Evolutionary conservation across 2,113 vertebrate genomes (phyloP).

Genomic region (zebrafish (Danio rerio)): GRCz12tu NC_133186.1:36880501-36881000

Average conservation of each 20-base stretch:
- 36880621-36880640: background rate
- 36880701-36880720: background rate
- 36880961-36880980: background rate
- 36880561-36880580: background rate
- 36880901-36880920: constrained; percentile 45
- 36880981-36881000: background rate
- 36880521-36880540: background rate
- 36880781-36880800: constrained; percentile 74
- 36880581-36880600: background rate
- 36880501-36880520: background rate
- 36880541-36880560: background rate
- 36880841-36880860: constrained; percentile 90
- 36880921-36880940: constrained; percentile 60
- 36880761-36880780: background rate
- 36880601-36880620: background rate
- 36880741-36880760: background rate
- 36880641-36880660: background rate
- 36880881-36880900: constrained; percentile 78
- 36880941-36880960: background rate
- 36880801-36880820: constrained; percentile 85
- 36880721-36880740: background rate
- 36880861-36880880: constrained; percentile 90
- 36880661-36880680: background rate
- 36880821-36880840: constrained; percentile 86
- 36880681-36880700: background rate